phyloP scores from a whole-genome alignment of 2,113 vertebrate genomes.

The Donacobius atricapilla region DNA sequence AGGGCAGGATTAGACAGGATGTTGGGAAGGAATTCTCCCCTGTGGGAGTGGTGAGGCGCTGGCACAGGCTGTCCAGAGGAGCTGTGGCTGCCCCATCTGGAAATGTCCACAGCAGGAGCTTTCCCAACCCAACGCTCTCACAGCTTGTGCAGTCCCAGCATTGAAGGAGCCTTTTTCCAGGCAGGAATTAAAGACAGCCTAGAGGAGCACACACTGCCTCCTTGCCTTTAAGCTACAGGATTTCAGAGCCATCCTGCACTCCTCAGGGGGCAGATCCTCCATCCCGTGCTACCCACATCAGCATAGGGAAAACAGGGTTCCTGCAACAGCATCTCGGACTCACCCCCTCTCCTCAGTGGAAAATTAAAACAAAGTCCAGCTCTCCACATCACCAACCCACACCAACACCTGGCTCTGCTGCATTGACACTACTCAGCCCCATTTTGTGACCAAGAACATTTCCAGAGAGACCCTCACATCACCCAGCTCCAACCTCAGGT shows the following conservation, averaged over 20 bases:
- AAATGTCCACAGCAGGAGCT: background rate
- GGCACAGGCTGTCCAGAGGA: background rate
- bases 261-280: background rate
- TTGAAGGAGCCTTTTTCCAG: background rate
- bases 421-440: rapidly evolving
- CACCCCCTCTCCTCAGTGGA: background rate
- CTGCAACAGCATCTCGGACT: background rate
- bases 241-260: background rate
- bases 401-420: background rate
- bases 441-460: background rate
- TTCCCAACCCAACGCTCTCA: rapidly evolving
- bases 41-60: background rate
- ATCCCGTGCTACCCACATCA: background rate
- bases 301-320: background rate
- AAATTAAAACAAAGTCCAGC: background rate
- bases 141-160: background rate
- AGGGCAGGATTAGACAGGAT: background rate
- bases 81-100: background rate
- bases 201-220: background rate
- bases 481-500: background rate
- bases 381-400: background rate
- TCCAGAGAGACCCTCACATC: background rate
- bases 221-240: background rate
- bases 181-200: background rate
- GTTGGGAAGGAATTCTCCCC: background rate